Conservation (phyloP, 2,797 vertebrate genomes). For the Squalus acanthias region DNA sequence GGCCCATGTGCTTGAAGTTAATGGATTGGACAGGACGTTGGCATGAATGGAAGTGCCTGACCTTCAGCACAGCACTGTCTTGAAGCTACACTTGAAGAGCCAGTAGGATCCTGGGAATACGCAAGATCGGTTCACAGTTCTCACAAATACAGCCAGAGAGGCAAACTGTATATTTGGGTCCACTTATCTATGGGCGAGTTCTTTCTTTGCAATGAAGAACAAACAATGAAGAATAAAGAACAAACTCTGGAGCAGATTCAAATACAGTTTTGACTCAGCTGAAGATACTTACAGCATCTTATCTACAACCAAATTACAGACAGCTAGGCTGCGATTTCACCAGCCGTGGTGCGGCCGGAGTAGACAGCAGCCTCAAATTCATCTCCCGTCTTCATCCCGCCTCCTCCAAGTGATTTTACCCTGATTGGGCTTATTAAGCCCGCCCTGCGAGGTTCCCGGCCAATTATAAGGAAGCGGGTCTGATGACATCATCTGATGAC, state of each 20-base stretch:
- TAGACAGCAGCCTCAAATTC: too few relatives aligned
- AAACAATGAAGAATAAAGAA: neutral
- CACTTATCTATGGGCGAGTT: neutral
- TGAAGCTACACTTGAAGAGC: neutral
- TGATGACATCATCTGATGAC: too few relatives aligned
- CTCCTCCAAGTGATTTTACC: too few relatives aligned
- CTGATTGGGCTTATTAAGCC: too few relatives aligned
- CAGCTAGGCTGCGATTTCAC: neutral
- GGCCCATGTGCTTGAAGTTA: neutral
- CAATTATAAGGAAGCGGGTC: too few relatives aligned
- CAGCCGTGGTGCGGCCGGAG: too few relatives aligned
- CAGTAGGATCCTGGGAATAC: neutral
- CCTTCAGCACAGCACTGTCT: neutral
- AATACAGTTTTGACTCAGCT: too few relatives aligned
- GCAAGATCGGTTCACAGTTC: neutral
- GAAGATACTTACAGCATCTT: neutral
- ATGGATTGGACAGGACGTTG: neutral
- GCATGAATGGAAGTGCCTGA: neutral
- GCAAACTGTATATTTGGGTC: neutral
- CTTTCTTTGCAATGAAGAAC: neutral
- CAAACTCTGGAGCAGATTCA: neutral
- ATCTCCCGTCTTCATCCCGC: too few relatives aligned
- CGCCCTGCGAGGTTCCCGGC: too few relatives aligned
- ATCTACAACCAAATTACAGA: neutral
- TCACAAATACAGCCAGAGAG: neutral